phyloP scores from a whole-genome alignment of 2,888 invertebrate species.

The Cryptocephalus moraei region DNA sequence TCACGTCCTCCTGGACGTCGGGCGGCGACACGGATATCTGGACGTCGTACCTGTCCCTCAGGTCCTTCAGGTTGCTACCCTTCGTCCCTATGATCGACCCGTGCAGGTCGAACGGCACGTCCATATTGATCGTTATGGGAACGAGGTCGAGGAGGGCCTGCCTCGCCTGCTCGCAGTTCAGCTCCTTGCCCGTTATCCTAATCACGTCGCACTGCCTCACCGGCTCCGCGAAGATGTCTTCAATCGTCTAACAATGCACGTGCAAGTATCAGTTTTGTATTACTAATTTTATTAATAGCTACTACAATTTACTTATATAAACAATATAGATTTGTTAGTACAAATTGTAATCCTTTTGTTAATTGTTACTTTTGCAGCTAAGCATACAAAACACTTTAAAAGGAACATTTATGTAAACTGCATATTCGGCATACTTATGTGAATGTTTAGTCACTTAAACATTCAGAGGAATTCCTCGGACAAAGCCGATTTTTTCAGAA shows the following conservation, averaged over 20 bases:
- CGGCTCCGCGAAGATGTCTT: conserved; percentile 41
- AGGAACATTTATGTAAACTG: too few relatives aligned
- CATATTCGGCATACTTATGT: too few relatives aligned
- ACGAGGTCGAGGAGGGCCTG: conserved; percentile 79
- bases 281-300: too few relatives aligned
- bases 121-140: conserved; percentile 70
- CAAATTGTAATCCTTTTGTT: too few relatives aligned
- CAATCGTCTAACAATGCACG: conserved; percentile 24
- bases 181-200: conserved; percentile 67
- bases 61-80: conserved; percentile 73
- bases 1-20: conserved; percentile 71
- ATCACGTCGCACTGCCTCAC: conserved; percentile 68
- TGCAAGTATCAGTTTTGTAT: too few relatives aligned
- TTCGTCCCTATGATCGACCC: conserved; percentile 89
- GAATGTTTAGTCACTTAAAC: too few relatives aligned
- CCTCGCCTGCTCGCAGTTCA: conserved; percentile 83
- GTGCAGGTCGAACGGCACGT: conserved; percentile 87
- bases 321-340: too few relatives aligned
- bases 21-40: conserved; percentile 37
- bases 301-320: too few relatives aligned
- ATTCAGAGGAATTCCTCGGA: too few relatives aligned
- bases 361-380: too few relatives aligned
- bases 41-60: conserved; percentile 83
- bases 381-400: too few relatives aligned
- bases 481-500: too few relatives aligned